Conservation (phyloP, 2,888 invertebrate genomes). For the Digitonthophagus gazella region DNA sequence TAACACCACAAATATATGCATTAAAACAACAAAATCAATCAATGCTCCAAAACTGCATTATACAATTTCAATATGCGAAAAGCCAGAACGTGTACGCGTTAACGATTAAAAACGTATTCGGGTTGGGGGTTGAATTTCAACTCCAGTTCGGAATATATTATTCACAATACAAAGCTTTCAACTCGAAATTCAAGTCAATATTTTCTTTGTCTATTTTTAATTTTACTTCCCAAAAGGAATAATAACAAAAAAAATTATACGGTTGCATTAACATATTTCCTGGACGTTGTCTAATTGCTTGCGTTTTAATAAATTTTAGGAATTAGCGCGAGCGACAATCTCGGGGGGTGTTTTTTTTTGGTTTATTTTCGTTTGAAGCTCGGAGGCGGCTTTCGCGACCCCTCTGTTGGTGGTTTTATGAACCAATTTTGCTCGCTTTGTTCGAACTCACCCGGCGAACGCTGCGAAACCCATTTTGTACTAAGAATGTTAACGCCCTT, state of each 20-base stretch:
- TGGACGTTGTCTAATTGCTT: slow-evolving; percentile 6
- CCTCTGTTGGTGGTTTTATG: slow-evolving; percentile 10
- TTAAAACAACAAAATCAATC: neutral
- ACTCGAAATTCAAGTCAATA: too few species aligned
- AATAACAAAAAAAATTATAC: neutral
- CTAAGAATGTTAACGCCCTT: slow-evolving; percentile 6
- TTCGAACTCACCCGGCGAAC: slow-evolving; percentile 4
- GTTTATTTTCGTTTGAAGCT: neutral
- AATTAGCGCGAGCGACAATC: slow-evolving; percentile 3
- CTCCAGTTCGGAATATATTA: too few species aligned
- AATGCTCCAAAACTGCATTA: neutral
- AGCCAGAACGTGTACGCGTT: neutral
- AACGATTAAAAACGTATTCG: neutral
- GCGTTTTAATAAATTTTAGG: slow-evolving; percentile 15
- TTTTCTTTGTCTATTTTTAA: too few species aligned
- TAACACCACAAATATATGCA: neutral
- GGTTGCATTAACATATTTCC: slow-evolving; percentile 12
- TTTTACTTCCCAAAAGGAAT: too few species aligned
- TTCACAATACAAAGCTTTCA: too few species aligned
- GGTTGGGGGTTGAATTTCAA: too few species aligned
- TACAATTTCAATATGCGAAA: neutral
- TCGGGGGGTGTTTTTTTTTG: neutral
- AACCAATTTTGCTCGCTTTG: slow-evolving; percentile 14
- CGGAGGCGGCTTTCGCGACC: neutral
- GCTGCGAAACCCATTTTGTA: slow-evolving; percentile 6